phyloP scores from a whole-genome alignment of 2,113 vertebrate species.

The Podiceps cristatus region DNA sequence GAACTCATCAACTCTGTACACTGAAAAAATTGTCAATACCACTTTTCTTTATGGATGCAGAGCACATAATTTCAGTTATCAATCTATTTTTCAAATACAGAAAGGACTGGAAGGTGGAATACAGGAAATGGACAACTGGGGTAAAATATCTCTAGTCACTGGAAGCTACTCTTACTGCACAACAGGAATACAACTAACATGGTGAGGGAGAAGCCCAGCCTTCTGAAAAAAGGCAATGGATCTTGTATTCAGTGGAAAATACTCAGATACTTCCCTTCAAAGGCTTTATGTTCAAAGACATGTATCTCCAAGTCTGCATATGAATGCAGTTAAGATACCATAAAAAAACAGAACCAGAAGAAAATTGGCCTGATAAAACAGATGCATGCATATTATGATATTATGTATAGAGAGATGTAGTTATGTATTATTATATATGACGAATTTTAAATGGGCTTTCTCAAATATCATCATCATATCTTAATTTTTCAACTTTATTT shows the following conservation, averaged over 20 bases:
- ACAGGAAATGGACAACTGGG: slow-evolving; percentile 31
- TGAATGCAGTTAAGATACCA: not conserved
- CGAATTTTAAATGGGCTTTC: not conserved
- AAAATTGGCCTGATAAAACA: not conserved
- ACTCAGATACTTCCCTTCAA: not conserved
- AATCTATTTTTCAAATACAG: not conserved
- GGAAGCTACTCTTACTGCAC: not conserved
- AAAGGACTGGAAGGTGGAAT: not conserved
- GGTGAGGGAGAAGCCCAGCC: not conserved
- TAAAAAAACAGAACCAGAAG: not conserved
- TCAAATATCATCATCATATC: not conserved
- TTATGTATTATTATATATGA: not conserved
- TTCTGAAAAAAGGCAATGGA: not conserved
- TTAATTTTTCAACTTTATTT: not conserved
- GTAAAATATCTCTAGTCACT: slow-evolving; percentile 1
- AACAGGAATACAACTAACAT: not conserved
- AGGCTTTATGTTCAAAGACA: not conserved
- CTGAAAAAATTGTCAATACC: not conserved
- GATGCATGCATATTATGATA: not conserved
- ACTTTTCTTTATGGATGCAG: slow-evolving; percentile 58
- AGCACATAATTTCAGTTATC: not conserved
- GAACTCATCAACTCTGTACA: not conserved
- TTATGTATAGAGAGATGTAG: fast-evolving
- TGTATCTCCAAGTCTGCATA: not conserved
- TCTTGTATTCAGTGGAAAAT: not conserved